Evolutionary conservation across 2,113 vertebrate species (phyloP).

Genomic region (Bettongia penicillata): DNA sequence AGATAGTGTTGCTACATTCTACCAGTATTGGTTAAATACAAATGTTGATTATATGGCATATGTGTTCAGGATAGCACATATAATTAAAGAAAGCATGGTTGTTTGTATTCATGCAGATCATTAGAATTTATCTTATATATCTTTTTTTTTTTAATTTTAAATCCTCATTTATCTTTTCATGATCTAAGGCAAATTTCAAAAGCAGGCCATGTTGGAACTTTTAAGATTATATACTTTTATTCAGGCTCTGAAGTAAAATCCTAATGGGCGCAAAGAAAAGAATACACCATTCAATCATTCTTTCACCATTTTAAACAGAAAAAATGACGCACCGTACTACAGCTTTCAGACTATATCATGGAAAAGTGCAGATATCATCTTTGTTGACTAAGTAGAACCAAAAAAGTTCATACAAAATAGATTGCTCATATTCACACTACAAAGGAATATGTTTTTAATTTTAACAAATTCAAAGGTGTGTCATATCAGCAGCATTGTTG

Average conservation of each 20-base stretch:
- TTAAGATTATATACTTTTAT: constrained; percentile 76
- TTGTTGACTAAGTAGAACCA: constrained; percentile 85
- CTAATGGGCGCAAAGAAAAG: constrained; percentile 84
- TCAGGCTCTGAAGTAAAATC: constrained; percentile 78
- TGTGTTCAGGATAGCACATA: constrained; percentile 83
- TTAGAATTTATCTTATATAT: constrained; percentile 70
- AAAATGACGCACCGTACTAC: constrained; percentile 81
- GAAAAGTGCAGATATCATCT: constrained; percentile 84
- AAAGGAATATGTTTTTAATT: constrained; percentile 84
- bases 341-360: constrained; percentile 82
- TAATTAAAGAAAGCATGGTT: constrained; percentile 81
- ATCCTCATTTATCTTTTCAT: constrained; percentile 77
- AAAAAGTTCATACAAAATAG: constrained; percentile 89
- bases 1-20: constrained; percentile 81
- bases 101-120: constrained; percentile 84
- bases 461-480: constrained; percentile 89
- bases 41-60: constrained; percentile 81
- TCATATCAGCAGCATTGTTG: constrained; percentile 94
- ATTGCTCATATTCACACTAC: constrained; percentile 88
- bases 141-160: constrained; percentile 73
- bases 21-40: constrained; percentile 84
- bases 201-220: constrained; percentile 78
- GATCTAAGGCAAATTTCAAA: constrained; percentile 83
- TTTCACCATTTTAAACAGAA: constrained; percentile 82
- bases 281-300: constrained; percentile 82